Evolutionary conservation across 2,113 vertebrate genomes (phyloP).

Genomic region (Gnathonemus echidnorhynchus): DNA sequence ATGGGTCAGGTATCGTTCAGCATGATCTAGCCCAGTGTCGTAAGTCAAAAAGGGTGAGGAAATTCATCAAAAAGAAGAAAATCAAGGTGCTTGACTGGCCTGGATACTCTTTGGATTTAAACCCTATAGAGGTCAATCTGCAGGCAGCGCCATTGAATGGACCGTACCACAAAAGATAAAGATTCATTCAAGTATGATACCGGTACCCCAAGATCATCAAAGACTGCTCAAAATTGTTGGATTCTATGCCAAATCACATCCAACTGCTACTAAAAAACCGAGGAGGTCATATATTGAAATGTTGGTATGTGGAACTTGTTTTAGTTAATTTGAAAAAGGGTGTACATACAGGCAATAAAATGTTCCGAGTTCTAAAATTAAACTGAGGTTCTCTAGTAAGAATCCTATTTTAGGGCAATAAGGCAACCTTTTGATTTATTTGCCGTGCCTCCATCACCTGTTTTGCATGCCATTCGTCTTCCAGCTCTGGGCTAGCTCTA

Average conservation of each 20-base stretch:
- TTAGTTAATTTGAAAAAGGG: background rate
- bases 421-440: background rate
- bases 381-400: background rate
- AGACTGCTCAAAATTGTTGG: too few species aligned
- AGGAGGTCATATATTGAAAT: background rate
- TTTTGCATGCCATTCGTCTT: constrained; percentile 98
- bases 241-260: background rate
- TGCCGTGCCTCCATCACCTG: constrained; percentile 62
- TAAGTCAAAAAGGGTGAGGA: too few species aligned
- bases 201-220: background rate
- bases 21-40: too few species aligned
- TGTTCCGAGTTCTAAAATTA: background rate
- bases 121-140: background rate
- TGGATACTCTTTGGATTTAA: background rate
- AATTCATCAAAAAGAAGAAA: too few species aligned
- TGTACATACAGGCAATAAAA: background rate
- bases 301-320: background rate
- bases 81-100: background rate
- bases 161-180: background rate
- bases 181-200: background rate
- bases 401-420: background rate
- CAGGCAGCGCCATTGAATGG: background rate
- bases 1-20: background rate
- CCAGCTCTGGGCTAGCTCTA: constrained; percentile 96
- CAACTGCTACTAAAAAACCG: background rate